Percentiles rank a stretch among this genome's conserved stretches.
Conservation (phyloP, 2,797 vertebrate species). For the Thamnophis elegans region DNA sequence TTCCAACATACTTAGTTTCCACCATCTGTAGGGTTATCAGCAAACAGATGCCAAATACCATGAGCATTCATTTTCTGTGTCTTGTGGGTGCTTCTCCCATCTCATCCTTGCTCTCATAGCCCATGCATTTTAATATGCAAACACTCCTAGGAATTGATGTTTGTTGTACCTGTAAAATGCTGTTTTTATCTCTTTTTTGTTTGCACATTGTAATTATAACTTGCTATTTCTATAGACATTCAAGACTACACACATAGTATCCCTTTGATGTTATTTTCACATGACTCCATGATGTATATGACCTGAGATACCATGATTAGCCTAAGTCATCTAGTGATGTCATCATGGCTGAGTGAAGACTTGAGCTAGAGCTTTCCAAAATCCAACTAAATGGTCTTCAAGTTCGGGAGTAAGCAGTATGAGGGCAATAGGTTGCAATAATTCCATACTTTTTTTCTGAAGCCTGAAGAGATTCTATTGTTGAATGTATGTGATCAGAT, state of each 20-base stretch:
- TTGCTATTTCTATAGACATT: not conserved
- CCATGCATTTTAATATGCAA: not conserved
- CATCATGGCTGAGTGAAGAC: not conserved
- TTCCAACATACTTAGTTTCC: not conserved
- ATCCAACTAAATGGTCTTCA: not conserved
- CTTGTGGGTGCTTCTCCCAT: constrained; percentile 45
- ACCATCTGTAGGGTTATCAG: constrained; percentile 22
- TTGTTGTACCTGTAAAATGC: constrained; percentile 21
- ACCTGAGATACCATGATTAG: not conserved
- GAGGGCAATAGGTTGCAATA: not conserved
- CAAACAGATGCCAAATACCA: constrained; percentile 47
- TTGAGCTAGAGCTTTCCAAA: not conserved
- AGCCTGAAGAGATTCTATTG: not conserved
- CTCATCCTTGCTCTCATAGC: constrained; percentile 3
- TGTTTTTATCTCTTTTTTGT: not conserved
- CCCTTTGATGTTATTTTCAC: not conserved
- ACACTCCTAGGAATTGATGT: constrained; percentile 30
- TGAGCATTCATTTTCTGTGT: constrained; percentile 19
- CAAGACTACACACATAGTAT: not conserved
- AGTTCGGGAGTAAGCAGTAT: not conserved
- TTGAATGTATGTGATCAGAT: not conserved
- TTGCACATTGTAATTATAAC: not conserved
- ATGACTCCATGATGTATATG: not conserved
- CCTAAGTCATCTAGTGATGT: not conserved
- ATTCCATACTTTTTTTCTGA: not conserved